Evolutionary conservation across 1,140 invertebrate genomes (phyloP), one percentile per base, ranked within the genome.

Genomic region (Drosophila novamexicana): DNA sequence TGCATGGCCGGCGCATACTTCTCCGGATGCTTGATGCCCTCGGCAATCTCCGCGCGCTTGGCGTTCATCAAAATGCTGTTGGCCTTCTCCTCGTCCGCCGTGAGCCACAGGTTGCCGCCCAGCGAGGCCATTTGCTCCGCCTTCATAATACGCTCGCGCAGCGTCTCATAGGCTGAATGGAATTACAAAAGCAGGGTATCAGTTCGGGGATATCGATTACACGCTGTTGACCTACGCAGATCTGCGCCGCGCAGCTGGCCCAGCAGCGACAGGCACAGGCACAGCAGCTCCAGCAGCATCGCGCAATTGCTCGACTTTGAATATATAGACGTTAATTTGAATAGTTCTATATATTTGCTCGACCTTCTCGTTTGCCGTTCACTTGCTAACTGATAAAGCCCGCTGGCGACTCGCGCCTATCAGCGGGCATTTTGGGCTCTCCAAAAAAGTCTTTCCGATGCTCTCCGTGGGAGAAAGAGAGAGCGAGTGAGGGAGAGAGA

Each of bases 1-100:
- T 96, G 95, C 18, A 93, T 92, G 0, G 94, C 94, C 1, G 96
- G 95, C 7, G 94, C 72, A 72, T 92, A 92, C 39, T 90, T 91
- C 42, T 90, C 85, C 6, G 91, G 91, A n/a, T 85, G 67, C 36
- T 92, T 92, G 0, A 88, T 29, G 0, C 91, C 91, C 49, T 91
- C 88, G 1, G 85, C 74, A 14, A 92, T 91, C 54, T 92, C 91
- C 6, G 82, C 77, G 1, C 88, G 70, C 54, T 92, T 92, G 36
- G 91, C 91, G 40, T 91, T 91, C 91, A 92, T 92, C 59, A 92
- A 65, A 10, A 92, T 91, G 57, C 70, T 81, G 49, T 92, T 92
- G 45, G 85, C 91, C 65, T 92, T 92, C 45, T 91, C 88, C 74
- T 92, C 91, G 16, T 85, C 88, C 45, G 88, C 80, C 0, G 88